A percentile compares a stretch with the other conserved stretches of the same genome.
These are phyloP conservation scores for Zosterops japonicus DNA, from an alignment of 2,113 vertebrate species.

Conservation along the genomic window DNA sequence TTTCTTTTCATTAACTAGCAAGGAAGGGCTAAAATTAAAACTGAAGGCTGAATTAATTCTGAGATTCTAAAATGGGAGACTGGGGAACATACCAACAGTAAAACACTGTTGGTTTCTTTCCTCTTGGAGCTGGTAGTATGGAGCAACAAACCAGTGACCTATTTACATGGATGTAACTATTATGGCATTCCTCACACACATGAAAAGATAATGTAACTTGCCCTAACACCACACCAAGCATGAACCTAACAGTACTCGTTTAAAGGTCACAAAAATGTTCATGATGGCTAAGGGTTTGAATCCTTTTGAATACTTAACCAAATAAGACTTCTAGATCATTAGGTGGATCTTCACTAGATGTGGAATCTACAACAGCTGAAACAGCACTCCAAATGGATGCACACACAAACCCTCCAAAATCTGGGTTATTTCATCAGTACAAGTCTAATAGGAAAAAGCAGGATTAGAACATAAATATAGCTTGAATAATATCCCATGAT, in stretches of 20 bases:
- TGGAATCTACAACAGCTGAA: neutral
- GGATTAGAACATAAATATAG: neutral
- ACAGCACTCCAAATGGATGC: neutral
- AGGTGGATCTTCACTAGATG: neutral
- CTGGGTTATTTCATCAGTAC: neutral
- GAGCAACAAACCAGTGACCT: neutral
- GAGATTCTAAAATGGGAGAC: neutral
- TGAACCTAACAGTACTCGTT: neutral
- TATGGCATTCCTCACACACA: neutral
- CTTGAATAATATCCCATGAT: neutral
- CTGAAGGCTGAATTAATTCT: neutral
- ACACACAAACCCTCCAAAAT: neutral
- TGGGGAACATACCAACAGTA: neutral
- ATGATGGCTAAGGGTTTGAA: neutral
- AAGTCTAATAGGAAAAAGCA: neutral
- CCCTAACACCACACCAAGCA: neutral
- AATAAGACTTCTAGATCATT: neutral
- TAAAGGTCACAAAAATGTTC: neutral
- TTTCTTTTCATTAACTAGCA: neutral
- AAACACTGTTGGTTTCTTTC: neutral
- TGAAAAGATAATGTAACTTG: neutral
- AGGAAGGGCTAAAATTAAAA: constrained; percentile 1
- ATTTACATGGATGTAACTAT: neutral
- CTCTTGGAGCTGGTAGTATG: neutral
- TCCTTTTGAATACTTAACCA: neutral